A percentile compares a stretch with the other conserved stretches of the same genome.
phyloP scores from a whole-genome alignment of 2,797 vertebrate genomes.

The Okamejei kenojei region DNA sequence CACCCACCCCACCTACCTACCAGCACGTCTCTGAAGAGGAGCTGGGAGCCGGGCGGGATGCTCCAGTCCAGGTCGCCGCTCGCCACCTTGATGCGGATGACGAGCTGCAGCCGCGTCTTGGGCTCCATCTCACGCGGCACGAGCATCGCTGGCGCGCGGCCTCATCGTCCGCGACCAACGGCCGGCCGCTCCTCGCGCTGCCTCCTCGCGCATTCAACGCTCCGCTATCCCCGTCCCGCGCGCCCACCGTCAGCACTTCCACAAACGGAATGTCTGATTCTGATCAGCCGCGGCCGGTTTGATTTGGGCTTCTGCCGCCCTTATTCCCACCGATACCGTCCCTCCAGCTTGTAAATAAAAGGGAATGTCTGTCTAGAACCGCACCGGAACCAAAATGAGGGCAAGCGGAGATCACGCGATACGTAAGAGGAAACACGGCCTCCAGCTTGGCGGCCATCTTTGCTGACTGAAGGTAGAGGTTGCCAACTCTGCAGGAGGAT shows the following conservation, averaged over 20 bases:
- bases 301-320: too few species aligned
- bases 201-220: background rate
- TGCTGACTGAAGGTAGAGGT: background rate
- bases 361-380: background rate
- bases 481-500: background rate
- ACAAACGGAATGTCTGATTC: too few species aligned
- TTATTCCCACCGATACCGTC: too few species aligned
- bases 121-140: conserved; percentile 64
- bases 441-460: background rate
- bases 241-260: too few species aligned
- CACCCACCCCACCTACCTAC: conserved; percentile 69
- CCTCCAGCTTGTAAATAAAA: background rate
- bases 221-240: too few species aligned
- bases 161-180: background rate
- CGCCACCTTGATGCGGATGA: conserved; percentile 88
- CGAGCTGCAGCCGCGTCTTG: conserved; percentile 66
- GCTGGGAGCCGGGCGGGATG: conserved; percentile 76
- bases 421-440: background rate
- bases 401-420: background rate
- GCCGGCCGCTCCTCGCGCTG: background rate
- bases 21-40: conserved; percentile 89
- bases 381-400: conserved; percentile 15
- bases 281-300: too few species aligned
- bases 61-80: conserved; percentile 86
- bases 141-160: conserved; percentile 8